These are phyloP conservation scores for Boloria euphrosyne DNA, from an alignment of 2,888 invertebrate genomes.

Conservation along the genomic window DNA sequence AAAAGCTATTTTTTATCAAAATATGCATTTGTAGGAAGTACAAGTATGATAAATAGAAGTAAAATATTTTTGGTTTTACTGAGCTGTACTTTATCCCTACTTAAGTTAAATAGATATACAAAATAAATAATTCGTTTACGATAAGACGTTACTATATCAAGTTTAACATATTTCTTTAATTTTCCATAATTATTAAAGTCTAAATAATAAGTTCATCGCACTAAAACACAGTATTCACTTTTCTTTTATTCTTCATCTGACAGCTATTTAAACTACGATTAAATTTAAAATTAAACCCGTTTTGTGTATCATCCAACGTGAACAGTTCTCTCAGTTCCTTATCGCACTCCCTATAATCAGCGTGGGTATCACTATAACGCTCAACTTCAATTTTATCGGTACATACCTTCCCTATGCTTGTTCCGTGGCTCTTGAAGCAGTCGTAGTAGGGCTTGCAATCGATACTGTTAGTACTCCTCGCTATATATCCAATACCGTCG, in stretches of 20 bases:
- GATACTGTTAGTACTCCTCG: slow-evolving; percentile 70
- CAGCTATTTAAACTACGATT: slow-evolving; percentile 74
- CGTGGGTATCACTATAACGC: slow-evolving; percentile 65
- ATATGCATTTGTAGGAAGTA: too few species aligned
- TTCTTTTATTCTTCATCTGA: slow-evolving; percentile 67
- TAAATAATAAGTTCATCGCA: not conserved
- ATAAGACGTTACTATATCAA: too few species aligned
- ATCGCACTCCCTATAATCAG: slow-evolving; percentile 63
- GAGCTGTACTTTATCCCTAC: too few species aligned
- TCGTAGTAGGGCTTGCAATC: slow-evolving; percentile 76
- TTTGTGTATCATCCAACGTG: slow-evolving; percentile 53
- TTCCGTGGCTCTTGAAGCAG: slow-evolving; percentile 63
- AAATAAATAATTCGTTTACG: too few species aligned
- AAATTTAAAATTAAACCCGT: slow-evolving; percentile 70
- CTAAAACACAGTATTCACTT: slow-evolving; percentile 55
- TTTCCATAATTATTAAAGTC: too few species aligned
- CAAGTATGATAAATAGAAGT: too few species aligned
- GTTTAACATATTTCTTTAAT: too few species aligned
- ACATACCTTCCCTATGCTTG: slow-evolving; percentile 42
- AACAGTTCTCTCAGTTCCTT: slow-evolving; percentile 56
- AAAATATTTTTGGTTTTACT: too few species aligned
- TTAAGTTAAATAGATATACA: too few species aligned
- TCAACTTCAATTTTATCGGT: slow-evolving; percentile 51
- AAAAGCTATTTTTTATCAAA: too few species aligned
- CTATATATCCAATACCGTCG: slow-evolving; percentile 62